These are phyloP conservation scores for Gnatocerus cornutus DNA, from an alignment of 2,888 invertebrate genomes.

Conservation along the genomic window DNA sequence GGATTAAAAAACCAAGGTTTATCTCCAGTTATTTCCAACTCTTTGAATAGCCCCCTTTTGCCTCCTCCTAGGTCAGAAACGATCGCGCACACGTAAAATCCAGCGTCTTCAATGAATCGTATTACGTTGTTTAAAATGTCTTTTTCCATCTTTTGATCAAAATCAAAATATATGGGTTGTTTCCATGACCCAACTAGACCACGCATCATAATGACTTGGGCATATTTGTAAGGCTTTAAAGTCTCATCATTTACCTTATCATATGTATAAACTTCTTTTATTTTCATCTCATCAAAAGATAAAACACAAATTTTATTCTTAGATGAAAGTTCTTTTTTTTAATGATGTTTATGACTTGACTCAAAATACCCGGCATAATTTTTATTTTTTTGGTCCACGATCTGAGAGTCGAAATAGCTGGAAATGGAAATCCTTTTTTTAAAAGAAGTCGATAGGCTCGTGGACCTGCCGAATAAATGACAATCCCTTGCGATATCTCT, in stretches of 20 bases:
- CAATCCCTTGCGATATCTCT: conserved; percentile 52
- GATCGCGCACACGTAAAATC: conserved; percentile 48
- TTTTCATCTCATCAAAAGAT: conserved; percentile 55
- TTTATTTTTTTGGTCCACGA: conserved; percentile 51
- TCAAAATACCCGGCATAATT: conserved; percentile 47
- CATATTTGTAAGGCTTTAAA: conserved; percentile 50
- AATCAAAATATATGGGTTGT: conserved; percentile 50
- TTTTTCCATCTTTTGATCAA: no score
- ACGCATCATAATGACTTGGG: conserved; percentile 51
- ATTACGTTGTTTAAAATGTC: conserved; percentile 53
- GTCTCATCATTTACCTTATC: conserved; percentile 53
- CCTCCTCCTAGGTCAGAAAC: conserved; percentile 53
- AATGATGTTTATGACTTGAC: conserved; percentile 37
- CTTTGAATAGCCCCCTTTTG: conserved; percentile 47
- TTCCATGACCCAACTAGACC: conserved; percentile 49
- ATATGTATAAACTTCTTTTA: conserved; percentile 47
- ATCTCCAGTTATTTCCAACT: conserved; percentile 36
- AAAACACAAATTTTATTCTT: conserved; percentile 50
- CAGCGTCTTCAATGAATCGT: conserved; percentile 48
- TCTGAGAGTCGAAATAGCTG: conserved; percentile 51
- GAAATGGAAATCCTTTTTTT: conserved; percentile 53
- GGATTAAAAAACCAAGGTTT: conserved; percentile 47
- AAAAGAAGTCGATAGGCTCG: conserved; percentile 50
- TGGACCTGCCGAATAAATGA: conserved; percentile 49
- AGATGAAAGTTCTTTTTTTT: conserved; percentile 32